Conservation (phyloP, 2,113 vertebrate genomes). For the Mus pahari region DNA sequence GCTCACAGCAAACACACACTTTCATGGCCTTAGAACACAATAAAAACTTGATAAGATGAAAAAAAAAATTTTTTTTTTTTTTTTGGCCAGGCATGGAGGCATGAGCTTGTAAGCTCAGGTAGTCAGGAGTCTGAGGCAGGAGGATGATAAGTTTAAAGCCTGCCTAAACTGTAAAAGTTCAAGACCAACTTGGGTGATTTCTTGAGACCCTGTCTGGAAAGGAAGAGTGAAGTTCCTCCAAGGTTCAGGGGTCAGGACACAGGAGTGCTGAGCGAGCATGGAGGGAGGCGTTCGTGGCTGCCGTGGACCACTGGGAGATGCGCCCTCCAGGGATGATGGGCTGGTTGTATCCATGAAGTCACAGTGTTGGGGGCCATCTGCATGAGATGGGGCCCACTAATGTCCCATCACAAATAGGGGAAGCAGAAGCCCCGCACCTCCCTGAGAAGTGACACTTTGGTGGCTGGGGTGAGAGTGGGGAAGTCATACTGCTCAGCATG, state of each 20-base stretch:
- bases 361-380: background rate
- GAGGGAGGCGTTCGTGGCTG: background rate
- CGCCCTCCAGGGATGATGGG: background rate
- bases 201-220: background rate
- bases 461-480: background rate
- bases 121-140: background rate
- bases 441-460: background rate
- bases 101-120: background rate
- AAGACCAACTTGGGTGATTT: background rate
- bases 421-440: background rate
- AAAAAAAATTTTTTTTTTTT: background rate
- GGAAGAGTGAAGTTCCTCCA: background rate
- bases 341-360: background rate
- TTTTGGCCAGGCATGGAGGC: background rate
- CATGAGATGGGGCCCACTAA: background rate
- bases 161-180: background rate
- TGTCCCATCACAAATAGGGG: background rate
- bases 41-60: background rate
- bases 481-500: background rate
- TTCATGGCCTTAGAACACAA: background rate
- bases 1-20: background rate
- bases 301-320: background rate
- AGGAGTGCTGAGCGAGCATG: background rate
- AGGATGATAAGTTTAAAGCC: background rate
- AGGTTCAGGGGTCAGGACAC: background rate